Evolutionary conservation across 2,888 invertebrate species (phyloP).

Genomic region (Esperia sulphurella): DNA sequence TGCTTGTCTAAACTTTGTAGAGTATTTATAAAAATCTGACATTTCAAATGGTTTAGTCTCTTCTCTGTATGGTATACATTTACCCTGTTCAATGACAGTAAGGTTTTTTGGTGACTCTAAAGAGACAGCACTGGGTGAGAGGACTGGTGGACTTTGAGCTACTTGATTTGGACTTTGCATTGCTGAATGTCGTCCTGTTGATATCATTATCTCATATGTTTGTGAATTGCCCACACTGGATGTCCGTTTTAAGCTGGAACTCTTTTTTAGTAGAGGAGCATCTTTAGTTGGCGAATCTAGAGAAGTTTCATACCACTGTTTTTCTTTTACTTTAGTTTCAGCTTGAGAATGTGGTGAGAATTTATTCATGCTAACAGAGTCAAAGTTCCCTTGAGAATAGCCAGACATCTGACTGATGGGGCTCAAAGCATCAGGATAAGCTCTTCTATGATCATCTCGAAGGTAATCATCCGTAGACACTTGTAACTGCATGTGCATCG

Average conservation of each 20-base stretch:
- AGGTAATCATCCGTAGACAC: conserved; percentile 66
- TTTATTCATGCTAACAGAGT: conserved; percentile 63
- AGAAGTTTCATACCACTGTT: conserved; percentile 85
- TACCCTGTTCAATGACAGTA: conserved; percentile 92
- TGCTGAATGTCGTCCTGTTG: conserved; percentile 65
- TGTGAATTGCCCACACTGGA: conserved; percentile 78
- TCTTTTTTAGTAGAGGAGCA: conserved; percentile 54
- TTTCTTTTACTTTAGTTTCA: conserved; percentile 74
- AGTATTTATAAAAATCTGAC: conserved; percentile 98
- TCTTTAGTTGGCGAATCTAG: conserved; percentile 78
- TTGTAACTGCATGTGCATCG: conserved; percentile 63
- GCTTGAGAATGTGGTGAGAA: conserved; percentile 63
- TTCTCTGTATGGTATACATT: conserved; percentile 94
- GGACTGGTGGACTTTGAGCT: conserved; percentile 54
- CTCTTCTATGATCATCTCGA: conserved; percentile 44
- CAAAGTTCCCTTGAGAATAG: conserved; percentile 59
- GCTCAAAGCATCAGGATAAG: conserved; percentile 57
- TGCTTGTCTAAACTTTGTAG: conserved; percentile 91
- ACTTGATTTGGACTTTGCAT: conserved; percentile 64
- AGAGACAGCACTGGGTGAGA: conserved; percentile 74
- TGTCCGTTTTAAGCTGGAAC: conserved; percentile 71
- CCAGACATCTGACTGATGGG: conserved; percentile 67
- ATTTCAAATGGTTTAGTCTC: conserved; percentile 98
- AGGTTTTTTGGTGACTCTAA: conserved; percentile 90
- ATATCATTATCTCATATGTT: conserved; percentile 65